Conservation (phyloP, 2,797 vertebrate species). For the Loriculus beryllinus region DNA sequence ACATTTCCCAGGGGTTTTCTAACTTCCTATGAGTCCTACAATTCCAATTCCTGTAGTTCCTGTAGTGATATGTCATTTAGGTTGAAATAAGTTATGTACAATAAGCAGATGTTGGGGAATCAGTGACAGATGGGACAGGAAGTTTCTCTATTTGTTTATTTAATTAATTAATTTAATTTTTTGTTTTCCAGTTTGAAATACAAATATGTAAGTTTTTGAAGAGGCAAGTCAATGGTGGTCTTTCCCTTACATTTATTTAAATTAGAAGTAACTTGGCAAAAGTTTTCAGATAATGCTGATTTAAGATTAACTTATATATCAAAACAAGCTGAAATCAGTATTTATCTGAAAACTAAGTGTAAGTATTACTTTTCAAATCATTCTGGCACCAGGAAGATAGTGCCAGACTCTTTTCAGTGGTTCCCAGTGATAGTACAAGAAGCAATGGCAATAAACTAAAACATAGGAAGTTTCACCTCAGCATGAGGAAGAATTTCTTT, state of each 20-base stretch:
- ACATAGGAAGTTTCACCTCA: neutral
- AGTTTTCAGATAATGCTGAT: neutral
- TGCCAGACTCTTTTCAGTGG: neutral
- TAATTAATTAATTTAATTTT: neutral
- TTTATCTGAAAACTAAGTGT: neutral
- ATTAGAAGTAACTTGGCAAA: neutral
- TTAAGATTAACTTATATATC: neutral
- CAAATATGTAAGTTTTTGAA: neutral
- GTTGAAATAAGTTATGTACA: neutral
- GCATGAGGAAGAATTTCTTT: neutral
- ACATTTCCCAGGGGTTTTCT: neutral
- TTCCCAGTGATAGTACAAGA: neutral
- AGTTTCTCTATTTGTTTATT: neutral
- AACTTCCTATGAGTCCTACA: neutral
- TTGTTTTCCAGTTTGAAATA: neutral
- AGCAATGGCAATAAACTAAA: neutral
- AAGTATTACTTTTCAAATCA: neutral
- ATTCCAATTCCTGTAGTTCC: neutral
- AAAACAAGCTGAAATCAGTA: neutral
- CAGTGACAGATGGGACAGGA: neutral
- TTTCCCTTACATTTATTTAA: neutral
- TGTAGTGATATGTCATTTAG: neutral
- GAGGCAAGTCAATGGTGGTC: neutral
- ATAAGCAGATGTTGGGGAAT: neutral
- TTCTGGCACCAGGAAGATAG: neutral